Evolutionary conservation across 2,888 invertebrate species (phyloP), one percentile per base, ranked within the genome.

Genomic region (Torymus tubicola): DNA sequence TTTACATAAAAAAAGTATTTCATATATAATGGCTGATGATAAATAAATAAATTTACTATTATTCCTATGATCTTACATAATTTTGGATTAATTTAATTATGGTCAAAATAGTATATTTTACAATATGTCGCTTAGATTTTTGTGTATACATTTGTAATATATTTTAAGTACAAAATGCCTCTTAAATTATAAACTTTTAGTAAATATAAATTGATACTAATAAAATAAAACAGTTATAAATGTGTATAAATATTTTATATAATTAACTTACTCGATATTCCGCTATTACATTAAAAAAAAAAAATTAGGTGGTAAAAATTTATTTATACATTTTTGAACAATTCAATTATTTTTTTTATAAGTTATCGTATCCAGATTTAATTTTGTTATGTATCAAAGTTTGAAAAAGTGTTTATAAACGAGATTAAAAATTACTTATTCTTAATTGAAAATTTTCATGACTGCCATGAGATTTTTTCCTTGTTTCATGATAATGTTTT

Each of bases 161-260:
- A 12, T 16, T 60, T 63, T 76, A 76, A 76, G 76, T 76, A 76
- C 76, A 42, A 52, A 75, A 60, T 69, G 76, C 76, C 24, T 42
- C 16, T 13, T 42, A 53, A 52, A 16, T 52, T 52, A 58, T 18
- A 57, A 65, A 50, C 50, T 65, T 16, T 65, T 18, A 14, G 58
- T 21, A 57, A 75, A 67, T 58, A 52, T 24, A 24, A 73, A 67
- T 8, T 53, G 42, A 50, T 70, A 21, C 5, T 61, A 24, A 24
- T 68, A 14, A 60, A 61, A 31, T 21, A 58, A 24, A 52, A 74
- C 67, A 14, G 0, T 16, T 24, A 24, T 24, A 24, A 24, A 64
- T 24, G n/a, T 52, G 21, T 63, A 63, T 69, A 63, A 63, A 21
- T 52, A 61, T 52, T 61, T 53, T 12, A 67, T 58, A 63, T 67